phyloP scores from a whole-genome alignment of 2,888 invertebrate species.

The Dicycla oo region DNA sequence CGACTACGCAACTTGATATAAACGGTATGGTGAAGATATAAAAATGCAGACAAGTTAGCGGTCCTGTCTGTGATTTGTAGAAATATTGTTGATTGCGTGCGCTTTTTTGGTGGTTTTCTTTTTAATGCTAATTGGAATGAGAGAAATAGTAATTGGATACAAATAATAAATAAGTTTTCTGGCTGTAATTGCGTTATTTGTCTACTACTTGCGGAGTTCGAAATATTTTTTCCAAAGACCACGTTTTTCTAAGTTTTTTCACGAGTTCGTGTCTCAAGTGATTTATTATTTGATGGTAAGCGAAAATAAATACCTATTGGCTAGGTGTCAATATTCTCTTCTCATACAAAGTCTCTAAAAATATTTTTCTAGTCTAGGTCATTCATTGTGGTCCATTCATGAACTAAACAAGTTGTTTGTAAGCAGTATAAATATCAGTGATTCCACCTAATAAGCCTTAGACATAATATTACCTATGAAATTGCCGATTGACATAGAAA shows the following conservation, averaged over 20 bases:
- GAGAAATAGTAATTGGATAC: background rate
- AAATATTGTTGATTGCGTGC: constrained; percentile 6
- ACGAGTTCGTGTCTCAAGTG: constrained; percentile 2
- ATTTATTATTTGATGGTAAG: background rate
- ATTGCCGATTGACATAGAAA: no score
- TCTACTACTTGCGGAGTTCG: background rate
- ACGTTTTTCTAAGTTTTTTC: background rate
- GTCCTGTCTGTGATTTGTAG: background rate
- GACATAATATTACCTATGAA: background rate
- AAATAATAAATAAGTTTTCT: background rate
- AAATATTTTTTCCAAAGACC: background rate
- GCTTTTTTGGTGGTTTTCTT: background rate
- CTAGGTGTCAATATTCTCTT: background rate
- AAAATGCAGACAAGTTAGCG: constrained; percentile 68
- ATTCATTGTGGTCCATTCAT: background rate
- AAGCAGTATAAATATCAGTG: background rate
- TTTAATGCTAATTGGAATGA: constrained; percentile 14
- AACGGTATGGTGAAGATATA: constrained; percentile 69
- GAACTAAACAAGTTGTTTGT: background rate
- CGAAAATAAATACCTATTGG: background rate
- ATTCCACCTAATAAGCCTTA: background rate
- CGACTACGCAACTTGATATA: constrained; percentile 63
- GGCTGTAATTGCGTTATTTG: background rate
- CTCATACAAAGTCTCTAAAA: background rate
- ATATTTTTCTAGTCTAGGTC: background rate